phyloP scores from a whole-genome alignment of 2,888 invertebrate species.

The Tridacna crocea region DNA sequence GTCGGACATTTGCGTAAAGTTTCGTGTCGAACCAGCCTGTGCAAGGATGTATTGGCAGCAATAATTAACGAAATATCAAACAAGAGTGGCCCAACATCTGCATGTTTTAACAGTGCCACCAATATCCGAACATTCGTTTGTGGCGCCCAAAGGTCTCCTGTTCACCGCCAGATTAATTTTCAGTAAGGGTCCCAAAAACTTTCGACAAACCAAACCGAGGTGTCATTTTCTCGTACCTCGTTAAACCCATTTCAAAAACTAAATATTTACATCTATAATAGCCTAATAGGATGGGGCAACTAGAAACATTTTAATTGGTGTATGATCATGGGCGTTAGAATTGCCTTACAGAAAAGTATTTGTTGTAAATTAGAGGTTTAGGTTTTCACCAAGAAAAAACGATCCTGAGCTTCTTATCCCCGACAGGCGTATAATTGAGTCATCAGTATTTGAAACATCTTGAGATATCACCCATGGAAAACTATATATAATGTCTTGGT shows the following conservation, averaged over 20 bases:
- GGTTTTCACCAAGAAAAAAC: slow-evolving; percentile 11
- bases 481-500: not conserved
- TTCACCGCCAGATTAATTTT: too few species aligned
- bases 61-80: too few species aligned
- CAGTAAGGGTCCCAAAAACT: too few species aligned
- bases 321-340: slow-evolving; percentile 13
- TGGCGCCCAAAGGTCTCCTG: too few species aligned
- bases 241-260: slow-evolving; percentile 14
- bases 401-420: slow-evolving; percentile 5
- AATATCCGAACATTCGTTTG: too few species aligned
- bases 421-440: slow-evolving; percentile 22
- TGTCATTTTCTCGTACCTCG: not conserved
- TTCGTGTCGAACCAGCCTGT: too few species aligned
- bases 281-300: slow-evolving; percentile 27
- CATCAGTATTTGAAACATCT: slow-evolving; percentile 22
- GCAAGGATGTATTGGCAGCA: too few species aligned
- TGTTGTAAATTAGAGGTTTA: slow-evolving; percentile 28
- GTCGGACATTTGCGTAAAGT: too few species aligned
- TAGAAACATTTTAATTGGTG: slow-evolving; percentile 28
- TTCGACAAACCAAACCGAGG: not conserved
- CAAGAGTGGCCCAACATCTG: too few species aligned
- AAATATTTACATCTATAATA: slow-evolving; percentile 29
- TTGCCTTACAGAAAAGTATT: slow-evolving; percentile 5
- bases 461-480: slow-evolving; percentile 12
- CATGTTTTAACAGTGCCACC: too few species aligned